Conservation (phyloP, 2,888 invertebrate species). For the Platycheirus albimanus region DNA sequence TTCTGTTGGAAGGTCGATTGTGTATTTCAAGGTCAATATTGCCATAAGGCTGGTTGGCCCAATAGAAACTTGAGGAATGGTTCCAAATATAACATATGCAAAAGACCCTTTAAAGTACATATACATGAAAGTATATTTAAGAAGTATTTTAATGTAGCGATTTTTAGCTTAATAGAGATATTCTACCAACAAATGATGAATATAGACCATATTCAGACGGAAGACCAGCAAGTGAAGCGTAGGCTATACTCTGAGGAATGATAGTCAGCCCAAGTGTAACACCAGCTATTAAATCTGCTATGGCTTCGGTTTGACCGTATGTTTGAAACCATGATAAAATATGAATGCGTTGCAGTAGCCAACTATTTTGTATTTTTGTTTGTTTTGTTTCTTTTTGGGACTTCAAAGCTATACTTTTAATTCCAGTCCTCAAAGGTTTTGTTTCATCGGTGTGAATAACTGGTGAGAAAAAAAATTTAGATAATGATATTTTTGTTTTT, state of each 20-base stretch:
- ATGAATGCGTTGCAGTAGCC: conserved; percentile 83
- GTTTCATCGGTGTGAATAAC: no score
- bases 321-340: conserved; percentile 87
- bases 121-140: no score
- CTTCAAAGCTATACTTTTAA: no score
- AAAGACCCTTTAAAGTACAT: conserved; percentile 86
- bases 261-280: conserved; percentile 94
- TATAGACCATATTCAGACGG: conserved; percentile 96
- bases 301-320: conserved; percentile 87
- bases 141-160: neutral
- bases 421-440: no score
- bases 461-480: conserved; percentile 32
- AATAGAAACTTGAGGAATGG: conserved; percentile 92
- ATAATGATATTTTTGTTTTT: no score
- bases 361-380: no score
- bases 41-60: conserved; percentile 98
- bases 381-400: no score
- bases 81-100: conserved; percentile 93
- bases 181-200: conserved; percentile 91
- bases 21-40: conserved; percentile 90
- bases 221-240: conserved; percentile 92
- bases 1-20: conserved; percentile 87
- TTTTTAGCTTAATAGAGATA: neutral
- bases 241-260: conserved; percentile 96
- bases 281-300: conserved; percentile 94